phyloP scores from a whole-genome alignment of 2,797 vertebrate species.

The Echeneis naucrates region DNA sequence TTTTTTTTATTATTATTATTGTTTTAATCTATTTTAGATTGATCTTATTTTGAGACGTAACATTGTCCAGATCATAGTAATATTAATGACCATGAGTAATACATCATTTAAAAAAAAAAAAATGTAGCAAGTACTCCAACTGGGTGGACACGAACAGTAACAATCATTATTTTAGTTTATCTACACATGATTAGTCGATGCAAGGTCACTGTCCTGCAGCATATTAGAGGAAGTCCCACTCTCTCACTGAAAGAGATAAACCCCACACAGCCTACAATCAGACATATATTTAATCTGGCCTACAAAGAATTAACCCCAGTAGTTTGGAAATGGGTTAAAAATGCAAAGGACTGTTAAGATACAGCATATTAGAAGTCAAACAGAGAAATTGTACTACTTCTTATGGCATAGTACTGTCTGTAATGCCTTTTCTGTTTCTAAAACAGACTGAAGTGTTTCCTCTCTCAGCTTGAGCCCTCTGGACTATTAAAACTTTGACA shows the following conservation, averaged over 20 bases:
- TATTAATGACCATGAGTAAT: background rate
- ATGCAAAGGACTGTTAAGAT: constrained; percentile 42
- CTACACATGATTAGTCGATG: constrained; percentile 32
- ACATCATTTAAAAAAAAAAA: background rate
- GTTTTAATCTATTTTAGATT: too few species aligned
- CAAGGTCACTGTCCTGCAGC: constrained; percentile 39
- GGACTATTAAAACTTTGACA: constrained; percentile 75
- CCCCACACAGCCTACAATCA: constrained; percentile 53
- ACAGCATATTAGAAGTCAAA: constrained; percentile 55
- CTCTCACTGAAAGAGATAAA: constrained; percentile 48
- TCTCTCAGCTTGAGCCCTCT: constrained; percentile 57
- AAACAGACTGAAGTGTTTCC: constrained; percentile 57
- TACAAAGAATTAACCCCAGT: constrained; percentile 62
- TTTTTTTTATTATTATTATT: too few species aligned
- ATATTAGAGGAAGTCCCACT: constrained; percentile 35
- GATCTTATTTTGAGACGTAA: background rate
- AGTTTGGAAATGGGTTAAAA: constrained; percentile 52
- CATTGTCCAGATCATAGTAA: background rate
- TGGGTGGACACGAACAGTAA: constrained; percentile 3
- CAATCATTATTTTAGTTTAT: constrained; percentile 14
- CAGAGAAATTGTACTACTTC: constrained; percentile 45
- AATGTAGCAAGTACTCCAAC: background rate
- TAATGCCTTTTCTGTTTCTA: constrained; percentile 57
- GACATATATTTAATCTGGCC: constrained; percentile 62
- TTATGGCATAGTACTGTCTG: constrained; percentile 31